These are phyloP conservation scores for Sipha flava DNA, from an alignment of 1,140 invertebrate species.

Conservation along the genomic window DNA sequence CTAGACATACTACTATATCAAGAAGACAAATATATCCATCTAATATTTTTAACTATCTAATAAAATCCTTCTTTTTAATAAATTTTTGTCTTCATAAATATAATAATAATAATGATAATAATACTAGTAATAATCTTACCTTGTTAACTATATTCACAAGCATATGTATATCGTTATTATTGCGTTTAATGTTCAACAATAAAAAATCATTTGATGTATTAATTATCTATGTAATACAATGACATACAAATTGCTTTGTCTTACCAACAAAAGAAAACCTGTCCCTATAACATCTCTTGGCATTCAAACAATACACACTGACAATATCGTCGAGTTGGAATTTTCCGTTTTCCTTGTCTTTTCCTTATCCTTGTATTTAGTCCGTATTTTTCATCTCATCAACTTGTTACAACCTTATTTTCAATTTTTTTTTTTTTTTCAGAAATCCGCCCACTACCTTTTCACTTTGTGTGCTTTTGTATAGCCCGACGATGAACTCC, in stretches of 20 bases:
- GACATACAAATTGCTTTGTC: constrained; percentile 17
- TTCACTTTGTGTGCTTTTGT: too few relatives aligned
- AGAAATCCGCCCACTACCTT: too few relatives aligned
- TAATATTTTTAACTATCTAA: neutral
- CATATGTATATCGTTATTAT: neutral
- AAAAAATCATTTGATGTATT: neutral
- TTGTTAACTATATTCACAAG: neutral
- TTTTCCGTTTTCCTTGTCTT: too few relatives aligned
- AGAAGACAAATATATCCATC: neutral
- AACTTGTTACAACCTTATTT: too few relatives aligned
- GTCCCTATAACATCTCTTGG: neutral
- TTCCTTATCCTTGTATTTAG: too few relatives aligned
- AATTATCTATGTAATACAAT: neutral
- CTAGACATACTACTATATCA: neutral
- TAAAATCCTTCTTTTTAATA: neutral
- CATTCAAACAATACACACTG: neutral
- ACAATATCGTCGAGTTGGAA: too few relatives aligned
- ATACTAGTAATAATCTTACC: too few relatives aligned
- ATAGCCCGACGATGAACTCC: too few relatives aligned
- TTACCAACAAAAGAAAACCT: neutral
- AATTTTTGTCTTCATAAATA: neutral
- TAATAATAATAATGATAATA: neutral
- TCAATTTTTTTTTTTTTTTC: too few relatives aligned
- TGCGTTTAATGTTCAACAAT: neutral
- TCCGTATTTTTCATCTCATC: too few relatives aligned